These are phyloP conservation scores for Meloidogyne floridensis DNA, from an alignment of 1,140 invertebrate genomes.

Conservation along the genomic window DNA sequence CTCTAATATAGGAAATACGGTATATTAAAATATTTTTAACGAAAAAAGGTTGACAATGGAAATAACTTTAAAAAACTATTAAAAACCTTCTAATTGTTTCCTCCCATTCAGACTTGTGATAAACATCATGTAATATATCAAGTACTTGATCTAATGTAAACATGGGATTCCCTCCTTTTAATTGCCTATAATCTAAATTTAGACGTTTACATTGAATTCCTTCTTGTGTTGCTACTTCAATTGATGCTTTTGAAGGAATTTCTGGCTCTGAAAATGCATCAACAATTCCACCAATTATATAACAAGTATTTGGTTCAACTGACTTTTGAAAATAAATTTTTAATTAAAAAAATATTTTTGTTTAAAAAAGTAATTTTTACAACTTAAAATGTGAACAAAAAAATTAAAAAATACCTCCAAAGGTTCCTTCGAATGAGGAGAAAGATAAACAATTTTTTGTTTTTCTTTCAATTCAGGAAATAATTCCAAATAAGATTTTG, in stretches of 20 bases:
- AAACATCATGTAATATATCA: constrained; percentile 24
- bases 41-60: no score
- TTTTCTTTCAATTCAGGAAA: constrained; percentile 23
- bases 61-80: no score
- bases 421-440: constrained; percentile 36
- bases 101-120: background rate
- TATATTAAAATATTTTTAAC: no score
- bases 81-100: background rate
- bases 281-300: constrained; percentile 46
- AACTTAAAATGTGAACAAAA: no score
- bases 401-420: constrained; percentile 16
- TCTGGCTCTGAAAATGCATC: constrained; percentile 33
- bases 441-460: constrained; percentile 39
- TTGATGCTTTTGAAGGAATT: constrained; percentile 34
- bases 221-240: constrained; percentile 23
- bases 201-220: constrained; percentile 21
- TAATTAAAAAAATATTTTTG: background rate
- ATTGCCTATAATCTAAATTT: background rate
- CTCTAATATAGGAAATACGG: no score
- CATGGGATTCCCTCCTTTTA: constrained; percentile 25
- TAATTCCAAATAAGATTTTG: constrained; percentile 36
- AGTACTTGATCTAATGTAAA: constrained; percentile 23
- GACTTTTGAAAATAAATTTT: background rate
- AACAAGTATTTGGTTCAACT: constrained; percentile 35
- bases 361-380: background rate